Evolutionary conservation across 2,113 vertebrate genomes (phyloP).

Genomic region (Datnioides undecimradiatus): DNA sequence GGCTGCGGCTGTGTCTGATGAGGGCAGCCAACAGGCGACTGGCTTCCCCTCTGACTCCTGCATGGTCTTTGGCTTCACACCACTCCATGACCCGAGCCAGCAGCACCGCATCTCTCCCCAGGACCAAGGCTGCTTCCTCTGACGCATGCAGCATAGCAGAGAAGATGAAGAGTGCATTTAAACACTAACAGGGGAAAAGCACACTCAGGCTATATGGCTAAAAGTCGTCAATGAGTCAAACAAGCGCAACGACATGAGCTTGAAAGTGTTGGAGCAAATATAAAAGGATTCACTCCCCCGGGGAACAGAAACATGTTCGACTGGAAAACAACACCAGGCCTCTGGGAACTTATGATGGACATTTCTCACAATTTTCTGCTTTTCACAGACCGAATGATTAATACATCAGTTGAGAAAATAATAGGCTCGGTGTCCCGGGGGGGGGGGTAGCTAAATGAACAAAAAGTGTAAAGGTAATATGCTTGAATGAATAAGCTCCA

Average conservation of each 20-base stretch:
- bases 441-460: background rate
- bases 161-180: background rate
- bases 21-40: conserved; percentile 88
- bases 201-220: background rate
- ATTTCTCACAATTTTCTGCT: background rate
- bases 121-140: conserved; percentile 87
- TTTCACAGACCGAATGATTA: background rate
- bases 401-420: background rate
- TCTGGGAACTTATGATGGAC: background rate
- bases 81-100: conserved; percentile 88
- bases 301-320: background rate
- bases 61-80: conserved; percentile 85
- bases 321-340: background rate
- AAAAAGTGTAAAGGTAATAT: background rate
- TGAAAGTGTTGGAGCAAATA: background rate
- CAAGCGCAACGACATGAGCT: background rate
- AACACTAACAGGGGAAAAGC: background rate
- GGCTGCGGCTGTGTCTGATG: conserved; percentile 87
- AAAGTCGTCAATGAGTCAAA: background rate
- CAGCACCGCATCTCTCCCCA: conserved; percentile 86
- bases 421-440: background rate
- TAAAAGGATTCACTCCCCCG: background rate
- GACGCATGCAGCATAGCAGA: conserved; percentile 23
- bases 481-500: background rate
- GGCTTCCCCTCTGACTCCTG: conserved; percentile 85